phyloP scores from a whole-genome alignment of 30 jellyfish, hydroid and myxozoan genomes.

The Sanderia malayensis region DNA sequence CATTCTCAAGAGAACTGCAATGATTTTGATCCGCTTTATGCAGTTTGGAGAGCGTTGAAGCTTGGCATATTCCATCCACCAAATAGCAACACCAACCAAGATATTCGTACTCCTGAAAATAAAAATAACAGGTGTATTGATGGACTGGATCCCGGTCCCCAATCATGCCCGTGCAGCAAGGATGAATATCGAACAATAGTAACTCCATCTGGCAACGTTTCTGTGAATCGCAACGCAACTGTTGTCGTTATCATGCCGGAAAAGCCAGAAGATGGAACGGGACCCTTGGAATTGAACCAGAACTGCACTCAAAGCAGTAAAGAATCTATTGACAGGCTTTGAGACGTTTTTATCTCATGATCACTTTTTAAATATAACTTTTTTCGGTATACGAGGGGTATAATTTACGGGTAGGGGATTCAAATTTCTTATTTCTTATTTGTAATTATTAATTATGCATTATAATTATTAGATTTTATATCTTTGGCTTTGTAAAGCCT shows the following conservation, averaged over 20 bases:
- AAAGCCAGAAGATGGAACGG: neutral
- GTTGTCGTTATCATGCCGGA: conserved; percentile 53
- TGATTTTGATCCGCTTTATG: conserved; percentile 21
- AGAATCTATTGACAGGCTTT: no score
- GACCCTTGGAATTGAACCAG: neutral
- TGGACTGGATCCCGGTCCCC: neutral
- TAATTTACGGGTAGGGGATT: no score
- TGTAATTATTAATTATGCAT: no score
- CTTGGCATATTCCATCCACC: conserved; percentile 4
- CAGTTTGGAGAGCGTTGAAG: conserved; percentile 29
- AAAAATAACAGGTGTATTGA: neutral
- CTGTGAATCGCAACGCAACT: conserved; percentile 40
- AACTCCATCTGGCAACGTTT: conserved; percentile 48
- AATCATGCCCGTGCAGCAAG: neutral
- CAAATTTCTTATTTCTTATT: no score
- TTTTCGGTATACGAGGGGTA: no score
- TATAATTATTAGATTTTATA: no score
- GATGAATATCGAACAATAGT: conserved; percentile 30
- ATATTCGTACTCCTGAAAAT: neutral
- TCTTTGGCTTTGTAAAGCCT: no score
- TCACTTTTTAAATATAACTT: no score
- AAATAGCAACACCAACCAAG: neutral
- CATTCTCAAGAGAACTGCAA: conserved; percentile 1
- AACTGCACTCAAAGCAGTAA: neutral
- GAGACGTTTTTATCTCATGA: no score